A percentile compares a stretch with the other conserved stretches of the same genome.
Conservation (phyloP, 2,113 vertebrate species). For the Strix uralensis region DNA sequence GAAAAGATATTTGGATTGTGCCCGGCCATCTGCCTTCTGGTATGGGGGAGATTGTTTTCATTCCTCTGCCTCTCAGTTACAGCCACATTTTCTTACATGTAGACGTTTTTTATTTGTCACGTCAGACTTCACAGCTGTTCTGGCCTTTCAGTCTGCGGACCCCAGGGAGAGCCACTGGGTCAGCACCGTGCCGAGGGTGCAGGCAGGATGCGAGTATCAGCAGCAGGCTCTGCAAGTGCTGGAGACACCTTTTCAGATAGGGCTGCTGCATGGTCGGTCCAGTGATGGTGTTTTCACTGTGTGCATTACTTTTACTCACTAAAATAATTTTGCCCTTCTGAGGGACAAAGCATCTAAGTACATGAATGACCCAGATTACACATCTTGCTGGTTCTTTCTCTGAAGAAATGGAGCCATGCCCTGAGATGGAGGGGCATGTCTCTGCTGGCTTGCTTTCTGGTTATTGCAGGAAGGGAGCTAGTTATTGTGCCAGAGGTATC, state of each 20-base stretch:
- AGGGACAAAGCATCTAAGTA: background rate
- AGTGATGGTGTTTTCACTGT: fast-evolving
- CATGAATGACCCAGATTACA: background rate
- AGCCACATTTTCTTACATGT: background rate
- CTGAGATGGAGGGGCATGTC: fast-evolving
- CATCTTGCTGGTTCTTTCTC: background rate
- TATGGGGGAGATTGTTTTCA: background rate
- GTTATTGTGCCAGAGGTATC: background rate
- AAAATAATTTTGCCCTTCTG: background rate
- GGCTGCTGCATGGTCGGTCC: background rate
- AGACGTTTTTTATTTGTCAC: background rate
- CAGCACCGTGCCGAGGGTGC: fast-evolving
- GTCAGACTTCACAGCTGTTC: background rate
- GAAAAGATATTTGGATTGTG: background rate
- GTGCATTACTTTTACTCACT: fast-evolving
- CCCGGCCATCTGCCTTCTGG: background rate
- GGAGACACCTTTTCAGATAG: background rate
- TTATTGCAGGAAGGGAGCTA: background rate
- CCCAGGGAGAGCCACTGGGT: fast-evolving
- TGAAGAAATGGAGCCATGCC: background rate
- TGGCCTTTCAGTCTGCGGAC: background rate
- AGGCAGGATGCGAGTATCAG: fast-evolving
- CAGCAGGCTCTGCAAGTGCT: fast-evolving
- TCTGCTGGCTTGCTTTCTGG: background rate
- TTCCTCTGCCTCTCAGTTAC: background rate